Percentiles rank a stretch among this genome's conserved stretches.
Evolutionary conservation across 2,888 invertebrate genomes (phyloP).

Genomic region (Brachypalpus laphriformis): DNA sequence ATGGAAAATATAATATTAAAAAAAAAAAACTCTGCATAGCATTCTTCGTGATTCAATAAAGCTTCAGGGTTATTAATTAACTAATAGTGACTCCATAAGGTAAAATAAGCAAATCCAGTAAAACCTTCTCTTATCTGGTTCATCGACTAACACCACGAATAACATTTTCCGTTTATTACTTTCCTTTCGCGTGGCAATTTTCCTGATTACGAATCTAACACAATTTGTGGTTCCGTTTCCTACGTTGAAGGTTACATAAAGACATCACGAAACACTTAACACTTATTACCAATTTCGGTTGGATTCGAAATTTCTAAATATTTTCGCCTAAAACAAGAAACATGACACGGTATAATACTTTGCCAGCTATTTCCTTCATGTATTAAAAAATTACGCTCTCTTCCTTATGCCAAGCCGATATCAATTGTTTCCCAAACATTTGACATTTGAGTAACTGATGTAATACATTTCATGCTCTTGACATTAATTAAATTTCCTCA

Average conservation of each 20-base stretch:
- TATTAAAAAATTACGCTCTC: background rate
- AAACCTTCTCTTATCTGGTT: constrained; percentile 1
- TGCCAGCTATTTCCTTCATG: constrained; percentile 12
- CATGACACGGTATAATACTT: background rate
- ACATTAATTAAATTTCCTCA: background rate
- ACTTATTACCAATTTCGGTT: constrained; percentile 7
- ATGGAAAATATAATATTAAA: background rate
- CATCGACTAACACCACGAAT: constrained; percentile 8
- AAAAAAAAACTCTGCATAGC: no score
- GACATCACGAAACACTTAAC: constrained; percentile 48
- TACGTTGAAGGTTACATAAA: constrained; percentile 22
- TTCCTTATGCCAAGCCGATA: background rate
- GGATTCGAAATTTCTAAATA: background rate
- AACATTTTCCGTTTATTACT: constrained; percentile 29
- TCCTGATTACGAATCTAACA: constrained; percentile 54
- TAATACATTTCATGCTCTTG: background rate
- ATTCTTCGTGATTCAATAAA: background rate
- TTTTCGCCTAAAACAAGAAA: background rate
- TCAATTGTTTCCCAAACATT: background rate
- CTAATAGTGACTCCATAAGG: background rate
- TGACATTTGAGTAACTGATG: constrained; percentile 13
- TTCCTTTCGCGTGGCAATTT: constrained; percentile 51
- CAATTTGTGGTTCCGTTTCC: constrained; percentile 45
- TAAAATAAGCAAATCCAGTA: background rate
- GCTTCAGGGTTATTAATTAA: constrained; percentile 11